Base-by-base conservation (phyloP, 2,888 invertebrate genomes). In the Calameuta idolon region DNA sequence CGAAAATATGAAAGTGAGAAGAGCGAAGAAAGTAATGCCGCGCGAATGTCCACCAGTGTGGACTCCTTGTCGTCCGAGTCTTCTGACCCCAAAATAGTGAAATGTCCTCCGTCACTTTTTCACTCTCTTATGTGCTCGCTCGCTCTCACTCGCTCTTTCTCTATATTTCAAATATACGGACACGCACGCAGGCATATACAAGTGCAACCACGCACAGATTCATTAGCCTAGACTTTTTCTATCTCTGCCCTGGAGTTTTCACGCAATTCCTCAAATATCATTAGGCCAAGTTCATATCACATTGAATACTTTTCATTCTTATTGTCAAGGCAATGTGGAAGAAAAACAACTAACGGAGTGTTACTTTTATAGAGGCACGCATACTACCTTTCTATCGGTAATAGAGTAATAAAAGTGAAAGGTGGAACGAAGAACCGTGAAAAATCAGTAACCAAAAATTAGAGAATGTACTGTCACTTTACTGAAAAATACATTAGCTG, bases 1-100 rank as follows among this genome's bases (percentile, higher is more conserved):
- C 83, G 84, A 88, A 89, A 89, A 89, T 89, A 87, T 88, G 89
- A 89, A 89, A 89, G 89, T 85, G 88, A 87, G 87, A 89, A 87
- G 87, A 85, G 81, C 84, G 86, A 90, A 89, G 90, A 90, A 89
- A 90, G 89, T 87, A 84, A 89, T 83, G 84, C 55, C 55, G 55
- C 55, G 55, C 83, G 82, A 83, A 79, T 84, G 85, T 79, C 83
- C 79, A 77, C 68, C 86, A 85, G 87, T 84, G 87, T 55, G 55
- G 55, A 79, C 75, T 33, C 74, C 75, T 34, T 76, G 78, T 79
- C 85, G 37, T 74, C 76, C 76, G 80, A 75, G 80, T 79, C 69
- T 37, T 75, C 79, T 86, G 87, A 87, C 87, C 87, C 81, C 85
- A 83, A 88, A 88, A 84, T 81, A 79, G 79, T 81, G 78, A 77